A percentile compares a stretch with the other conserved stretches of the same genome.
Conservation (phyloP, 2,797 vertebrate genomes). For the Decapterus maruadsi region DNA sequence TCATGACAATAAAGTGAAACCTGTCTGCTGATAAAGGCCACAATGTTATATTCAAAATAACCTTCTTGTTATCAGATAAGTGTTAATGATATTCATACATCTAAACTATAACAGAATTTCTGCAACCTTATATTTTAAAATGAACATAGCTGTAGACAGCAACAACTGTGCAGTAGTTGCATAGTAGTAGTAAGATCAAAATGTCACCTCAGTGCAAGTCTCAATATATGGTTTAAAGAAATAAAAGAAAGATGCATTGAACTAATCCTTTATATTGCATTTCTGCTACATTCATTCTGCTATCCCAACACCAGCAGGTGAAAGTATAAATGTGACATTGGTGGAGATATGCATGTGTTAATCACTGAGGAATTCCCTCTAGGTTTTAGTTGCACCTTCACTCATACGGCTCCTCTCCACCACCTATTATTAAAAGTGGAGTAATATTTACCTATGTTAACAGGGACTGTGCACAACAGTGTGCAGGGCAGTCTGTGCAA, state of each 20-base stretch:
- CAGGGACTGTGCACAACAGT: slow-evolving; percentile 21
- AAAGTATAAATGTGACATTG: slow-evolving; percentile 35
- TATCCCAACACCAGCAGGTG: slow-evolving; percentile 20
- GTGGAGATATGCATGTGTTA: slow-evolving; percentile 6
- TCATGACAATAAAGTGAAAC: slow-evolving; percentile 15
- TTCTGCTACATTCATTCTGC: slow-evolving; percentile 14
- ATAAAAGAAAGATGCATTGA: not conserved
- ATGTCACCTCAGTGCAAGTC: slow-evolving; percentile 1
- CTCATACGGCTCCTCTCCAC: slow-evolving; percentile 20
- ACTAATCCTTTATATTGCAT: not conserved
- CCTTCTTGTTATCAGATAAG: slow-evolving; percentile 12
- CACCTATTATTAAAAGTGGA: slow-evolving; percentile 26
- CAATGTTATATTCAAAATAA: slow-evolving; percentile 6
- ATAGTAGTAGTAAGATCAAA: slow-evolving; percentile 40
- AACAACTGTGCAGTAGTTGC: slow-evolving; percentile 30
- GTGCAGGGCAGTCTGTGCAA: slow-evolving; percentile 37
- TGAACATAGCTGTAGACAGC: slow-evolving; percentile 22
- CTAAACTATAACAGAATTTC: slow-evolving; percentile 1
- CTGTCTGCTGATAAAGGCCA: not conserved
- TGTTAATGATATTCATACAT: slow-evolving; percentile 18
- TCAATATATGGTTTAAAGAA: slow-evolving; percentile 20
- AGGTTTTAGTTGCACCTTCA: not conserved
- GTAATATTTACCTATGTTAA: slow-evolving; percentile 23
- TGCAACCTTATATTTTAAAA: slow-evolving; percentile 29
- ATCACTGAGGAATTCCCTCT: slow-evolving; percentile 13